phyloP scores from a whole-genome alignment of 2,888 invertebrate species.

The Harpalus rubripes region DNA sequence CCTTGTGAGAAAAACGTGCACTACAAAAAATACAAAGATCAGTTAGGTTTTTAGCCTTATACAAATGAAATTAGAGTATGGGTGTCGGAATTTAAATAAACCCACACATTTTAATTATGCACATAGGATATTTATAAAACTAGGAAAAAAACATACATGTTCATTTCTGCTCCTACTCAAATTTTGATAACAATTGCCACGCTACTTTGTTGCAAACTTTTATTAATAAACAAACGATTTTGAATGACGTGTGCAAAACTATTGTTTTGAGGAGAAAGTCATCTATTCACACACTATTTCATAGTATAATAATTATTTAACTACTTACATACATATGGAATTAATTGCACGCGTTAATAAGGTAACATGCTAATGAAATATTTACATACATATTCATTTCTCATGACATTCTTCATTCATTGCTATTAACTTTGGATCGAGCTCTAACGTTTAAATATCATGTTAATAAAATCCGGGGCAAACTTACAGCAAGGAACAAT shows the following conservation, averaged over 20 bases:
- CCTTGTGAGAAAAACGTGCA: constrained; percentile 10
- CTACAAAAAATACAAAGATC: neutral
- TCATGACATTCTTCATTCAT: constrained; percentile 1
- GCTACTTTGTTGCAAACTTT: constrained; percentile 11
- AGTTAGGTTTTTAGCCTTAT: neutral
- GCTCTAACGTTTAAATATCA: no score
- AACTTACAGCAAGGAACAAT: no score
- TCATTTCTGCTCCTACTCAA: neutral
- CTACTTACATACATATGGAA: neutral
- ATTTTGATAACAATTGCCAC: neutral
- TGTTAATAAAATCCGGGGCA: no score
- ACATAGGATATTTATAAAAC: no score
- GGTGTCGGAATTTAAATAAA: neutral
- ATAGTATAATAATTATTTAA: constrained; percentile 11
- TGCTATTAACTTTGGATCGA: no score
- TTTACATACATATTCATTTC: constrained; percentile 3
- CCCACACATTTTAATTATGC: no score
- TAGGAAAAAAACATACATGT: no score
- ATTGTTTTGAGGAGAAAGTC: constrained; percentile 11
- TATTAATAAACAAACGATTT: neutral
- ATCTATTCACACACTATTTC: constrained; percentile 14
- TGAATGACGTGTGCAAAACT: neutral
- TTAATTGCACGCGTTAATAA: constrained; percentile 9
- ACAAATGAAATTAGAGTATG: neutral
- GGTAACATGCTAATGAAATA: constrained; percentile 4